These are phyloP conservation scores for Standfussiana lucernea DNA, from an alignment of 2,888 invertebrate genomes.

Conservation along the genomic window DNA sequence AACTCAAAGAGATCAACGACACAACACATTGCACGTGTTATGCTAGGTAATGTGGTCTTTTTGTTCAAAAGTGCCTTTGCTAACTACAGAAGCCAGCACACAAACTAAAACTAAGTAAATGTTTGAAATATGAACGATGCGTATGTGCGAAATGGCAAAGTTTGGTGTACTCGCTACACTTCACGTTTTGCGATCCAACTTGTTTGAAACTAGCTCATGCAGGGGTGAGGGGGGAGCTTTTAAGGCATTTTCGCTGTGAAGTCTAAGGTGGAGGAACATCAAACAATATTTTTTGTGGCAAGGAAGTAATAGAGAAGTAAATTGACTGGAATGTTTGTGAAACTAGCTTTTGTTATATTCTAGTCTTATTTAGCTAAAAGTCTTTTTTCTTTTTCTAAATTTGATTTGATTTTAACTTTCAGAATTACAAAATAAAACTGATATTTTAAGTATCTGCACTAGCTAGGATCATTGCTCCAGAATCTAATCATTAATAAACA, in stretches of 20 bases:
- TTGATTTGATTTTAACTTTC: too few relatives aligned
- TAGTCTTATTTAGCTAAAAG: not conserved
- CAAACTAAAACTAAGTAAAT: not conserved
- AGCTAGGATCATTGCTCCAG: too few relatives aligned
- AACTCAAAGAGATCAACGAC: too few relatives aligned
- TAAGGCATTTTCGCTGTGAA: not conserved
- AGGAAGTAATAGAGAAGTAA: not conserved
- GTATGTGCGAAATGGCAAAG: not conserved
- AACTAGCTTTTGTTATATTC: not conserved
- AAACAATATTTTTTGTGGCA: not conserved
- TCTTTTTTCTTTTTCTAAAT: too few relatives aligned
- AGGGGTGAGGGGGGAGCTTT: not conserved
- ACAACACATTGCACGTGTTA: too few relatives aligned
- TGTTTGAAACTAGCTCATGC: slow-evolving; percentile 5
- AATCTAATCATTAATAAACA: too few relatives aligned
- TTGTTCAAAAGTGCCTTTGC: not conserved
- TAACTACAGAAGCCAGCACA: not conserved
- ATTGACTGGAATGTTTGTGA: not conserved
- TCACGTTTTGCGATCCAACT: not conserved
- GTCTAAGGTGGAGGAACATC: not conserved
- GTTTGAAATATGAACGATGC: not conserved
- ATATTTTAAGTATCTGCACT: too few relatives aligned
- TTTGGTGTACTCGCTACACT: not conserved
- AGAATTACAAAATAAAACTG: too few relatives aligned
- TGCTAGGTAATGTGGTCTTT: too few relatives aligned